phyloP scores from a whole-genome alignment of 2,888 invertebrate genomes.

The Taphrorychus bicolor region DNA sequence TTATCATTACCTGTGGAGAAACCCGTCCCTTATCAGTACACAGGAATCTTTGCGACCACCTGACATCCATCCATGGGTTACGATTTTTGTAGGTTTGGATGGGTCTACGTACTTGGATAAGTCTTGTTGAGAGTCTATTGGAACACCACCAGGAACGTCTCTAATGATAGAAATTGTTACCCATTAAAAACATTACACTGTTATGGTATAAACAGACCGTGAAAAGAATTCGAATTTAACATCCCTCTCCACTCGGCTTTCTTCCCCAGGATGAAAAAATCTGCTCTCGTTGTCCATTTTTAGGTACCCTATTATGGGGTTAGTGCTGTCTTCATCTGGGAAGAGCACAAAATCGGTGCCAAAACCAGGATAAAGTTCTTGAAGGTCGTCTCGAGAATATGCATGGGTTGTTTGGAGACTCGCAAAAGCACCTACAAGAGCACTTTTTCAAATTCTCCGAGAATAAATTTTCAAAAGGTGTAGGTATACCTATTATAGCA shows the following conservation, averaged over 20 bases:
- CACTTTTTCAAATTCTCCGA: no score
- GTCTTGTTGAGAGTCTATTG: slow-evolving; percentile 19
- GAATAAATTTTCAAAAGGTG: no score
- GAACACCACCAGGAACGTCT: slow-evolving; percentile 36
- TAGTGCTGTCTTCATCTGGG: slow-evolving; percentile 60
- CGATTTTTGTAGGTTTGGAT: slow-evolving; percentile 60
- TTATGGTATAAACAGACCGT: slow-evolving; percentile 51
- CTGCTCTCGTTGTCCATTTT: slow-evolving; percentile 46
- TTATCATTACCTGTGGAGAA: slow-evolving; percentile 50
- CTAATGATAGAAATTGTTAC: slow-evolving; percentile 21
- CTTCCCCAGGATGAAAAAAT: slow-evolving; percentile 32
- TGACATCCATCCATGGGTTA: slow-evolving; percentile 66
- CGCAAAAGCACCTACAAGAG: background rate
- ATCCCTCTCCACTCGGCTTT: slow-evolving; percentile 50
- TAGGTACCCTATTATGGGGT: slow-evolving; percentile 50
- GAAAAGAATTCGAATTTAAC: slow-evolving; percentile 62
- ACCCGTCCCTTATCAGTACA: slow-evolving; percentile 59
- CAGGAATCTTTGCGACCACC: slow-evolving; percentile 58
- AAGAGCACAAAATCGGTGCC: slow-evolving; percentile 62
- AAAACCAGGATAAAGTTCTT: slow-evolving; percentile 52
- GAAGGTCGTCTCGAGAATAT: slow-evolving; percentile 32
- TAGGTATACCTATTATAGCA: no score
- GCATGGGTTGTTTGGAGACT: background rate
- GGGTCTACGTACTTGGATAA: slow-evolving; percentile 54
- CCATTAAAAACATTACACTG: background rate